phyloP scores from a whole-genome alignment of 2,113 vertebrate genomes.

The Delphinus delphis region DNA sequence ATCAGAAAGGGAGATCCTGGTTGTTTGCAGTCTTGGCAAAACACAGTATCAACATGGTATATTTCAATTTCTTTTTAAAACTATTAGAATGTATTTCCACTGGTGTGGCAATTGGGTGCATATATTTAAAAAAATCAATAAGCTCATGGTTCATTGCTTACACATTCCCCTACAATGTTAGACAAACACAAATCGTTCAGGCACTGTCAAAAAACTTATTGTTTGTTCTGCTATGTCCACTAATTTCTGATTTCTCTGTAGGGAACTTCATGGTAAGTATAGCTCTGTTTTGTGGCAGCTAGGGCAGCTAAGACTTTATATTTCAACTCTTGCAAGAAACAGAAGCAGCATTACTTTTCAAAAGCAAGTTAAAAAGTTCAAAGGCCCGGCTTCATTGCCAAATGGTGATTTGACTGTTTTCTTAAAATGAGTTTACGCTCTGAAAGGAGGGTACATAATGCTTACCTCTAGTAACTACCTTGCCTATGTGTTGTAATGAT shows the following conservation, averaged over 20 bases:
- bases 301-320: not conserved
- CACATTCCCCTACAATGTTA: not conserved
- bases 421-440: not conserved
- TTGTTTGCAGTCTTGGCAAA: not conserved
- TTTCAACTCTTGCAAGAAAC: not conserved
- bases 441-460: not conserved
- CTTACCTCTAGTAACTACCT: not conserved
- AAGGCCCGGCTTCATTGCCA: not conserved
- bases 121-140: not conserved
- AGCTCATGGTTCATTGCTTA: not conserved
- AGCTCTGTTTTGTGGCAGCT: not conserved
- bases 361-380: not conserved
- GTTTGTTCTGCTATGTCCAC: not conserved
- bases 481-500: not conserved
- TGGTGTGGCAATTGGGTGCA: not conserved
- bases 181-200: not conserved
- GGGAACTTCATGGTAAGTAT: not conserved
- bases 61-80: slow-evolving; percentile 33
- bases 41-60: not conserved
- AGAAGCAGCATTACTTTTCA: not conserved
- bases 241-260: slow-evolving; percentile 1
- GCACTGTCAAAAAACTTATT: not conserved
- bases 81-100: not conserved
- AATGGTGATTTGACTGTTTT: not conserved
- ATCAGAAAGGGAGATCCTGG: not conserved